Base-by-base conservation (phyloP, 2,797 vertebrate species). In the Cirrhinus molitorella region DNA sequence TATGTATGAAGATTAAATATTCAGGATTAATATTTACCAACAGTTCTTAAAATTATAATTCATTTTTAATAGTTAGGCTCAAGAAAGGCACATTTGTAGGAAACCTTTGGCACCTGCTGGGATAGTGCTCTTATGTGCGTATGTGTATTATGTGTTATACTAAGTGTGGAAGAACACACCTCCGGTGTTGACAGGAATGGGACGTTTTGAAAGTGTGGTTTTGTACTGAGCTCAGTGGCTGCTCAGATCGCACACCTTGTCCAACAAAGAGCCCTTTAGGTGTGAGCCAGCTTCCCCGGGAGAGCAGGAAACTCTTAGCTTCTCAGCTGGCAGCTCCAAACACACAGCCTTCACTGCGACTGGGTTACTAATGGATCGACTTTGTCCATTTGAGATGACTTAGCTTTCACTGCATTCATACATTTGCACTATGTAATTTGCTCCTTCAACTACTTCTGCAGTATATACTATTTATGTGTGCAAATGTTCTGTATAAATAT, bases 221-320 rank as follows among this genome's bases (percentile, higher is more conserved):
- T 86, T 85, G 81, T 81, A 85, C 47, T 1, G 23, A 79, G 70
- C 78, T 85, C 45, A 31, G 59, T 78, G 73, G 31, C 76, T 79
- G 45, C 68, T 72, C 21, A 59, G 45, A 53, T n/a, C 59, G 53
- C 55, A 61, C 81, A 72, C 68, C 81, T 67, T 71, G 59, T 79
- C 57, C 70, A 88, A 95, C 94, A 95, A 95, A 94, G 93, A 91
- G 86, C 83, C 89, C 87, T 94, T 94, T 92, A 89, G 91, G 83
- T 86, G 68, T 89, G 89, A 85, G 89, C 86, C 86, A 82, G 77
- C 91, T 92, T 92, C 92, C 90, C 92, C 91, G 90, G 90, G 92
- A 88, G 91, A 90, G 89, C 86, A 93, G 91, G 91, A 93, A 92
- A 92, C 89, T 82, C 85, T 88, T 86, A 57, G 83, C 75, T 88